Evolutionary conservation across 1,140 invertebrate species (phyloP).

Genomic region (Patella vulgata): DNA sequence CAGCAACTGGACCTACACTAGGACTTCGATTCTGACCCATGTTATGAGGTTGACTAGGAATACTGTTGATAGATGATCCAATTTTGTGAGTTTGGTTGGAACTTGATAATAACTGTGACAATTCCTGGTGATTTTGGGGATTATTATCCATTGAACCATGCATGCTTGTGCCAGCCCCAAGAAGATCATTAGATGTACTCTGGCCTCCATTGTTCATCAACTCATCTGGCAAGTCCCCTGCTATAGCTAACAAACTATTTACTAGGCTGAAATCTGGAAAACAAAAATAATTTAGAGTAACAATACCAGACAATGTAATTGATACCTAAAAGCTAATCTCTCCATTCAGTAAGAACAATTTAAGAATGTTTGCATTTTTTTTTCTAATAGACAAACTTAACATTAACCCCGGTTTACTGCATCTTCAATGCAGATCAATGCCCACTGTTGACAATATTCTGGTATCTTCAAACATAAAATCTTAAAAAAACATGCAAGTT

Average conservation of each 20-base stretch:
- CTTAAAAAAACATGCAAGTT: too few relatives aligned
- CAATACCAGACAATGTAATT: neutral
- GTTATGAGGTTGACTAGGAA: constrained; percentile 24
- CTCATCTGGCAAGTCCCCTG: constrained; percentile 88
- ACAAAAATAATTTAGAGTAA: neutral
- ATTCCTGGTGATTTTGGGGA: constrained; percentile 45
- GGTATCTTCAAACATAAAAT: too few relatives aligned
- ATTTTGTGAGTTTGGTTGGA: constrained; percentile 39
- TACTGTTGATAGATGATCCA: constrained; percentile 36
- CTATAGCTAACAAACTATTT: constrained; percentile 37
- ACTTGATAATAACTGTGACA: constrained; percentile 53
- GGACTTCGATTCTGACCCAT: constrained; percentile 28
- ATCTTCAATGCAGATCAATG: too few relatives aligned
- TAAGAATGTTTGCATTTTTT: too few relatives aligned
- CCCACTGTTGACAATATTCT: too few relatives aligned
- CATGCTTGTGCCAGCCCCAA: neutral
- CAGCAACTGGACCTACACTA: constrained; percentile 27
- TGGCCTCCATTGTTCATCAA: constrained; percentile 71
- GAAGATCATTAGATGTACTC: constrained; percentile 52
- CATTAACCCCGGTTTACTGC: too few relatives aligned
- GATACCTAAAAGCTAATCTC: neutral
- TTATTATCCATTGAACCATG: constrained; percentile 38
- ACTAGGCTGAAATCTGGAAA: constrained; percentile 48
- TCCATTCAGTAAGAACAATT: too few relatives aligned
- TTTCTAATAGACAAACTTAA: too few relatives aligned